Conservation (phyloP, 2,888 invertebrate species). For the Thera britannica region DNA sequence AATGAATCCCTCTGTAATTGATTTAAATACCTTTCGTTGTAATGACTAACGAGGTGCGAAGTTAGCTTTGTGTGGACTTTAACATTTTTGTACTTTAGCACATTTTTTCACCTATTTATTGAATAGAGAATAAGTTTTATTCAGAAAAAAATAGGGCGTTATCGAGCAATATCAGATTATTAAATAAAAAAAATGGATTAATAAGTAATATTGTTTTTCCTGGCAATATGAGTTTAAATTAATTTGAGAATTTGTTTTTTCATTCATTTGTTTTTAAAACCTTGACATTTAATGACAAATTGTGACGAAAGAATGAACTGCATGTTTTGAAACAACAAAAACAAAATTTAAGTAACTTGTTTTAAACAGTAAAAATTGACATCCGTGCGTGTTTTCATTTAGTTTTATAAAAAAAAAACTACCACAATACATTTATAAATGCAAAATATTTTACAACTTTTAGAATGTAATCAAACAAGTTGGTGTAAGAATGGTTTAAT, state of each 20-base stretch:
- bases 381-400: too few species aligned
- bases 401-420: too few species aligned
- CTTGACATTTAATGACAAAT: conserved; percentile 34
- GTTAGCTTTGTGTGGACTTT: conserved; percentile 20
- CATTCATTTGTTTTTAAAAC: conserved; percentile 30
- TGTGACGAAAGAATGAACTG: conserved; percentile 6
- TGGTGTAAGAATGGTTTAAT: too few species aligned
- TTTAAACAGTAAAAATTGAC: not conserved
- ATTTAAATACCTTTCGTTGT: conserved; percentile 25
- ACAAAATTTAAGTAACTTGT: not conserved
- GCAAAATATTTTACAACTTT: too few species aligned
- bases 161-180: too few species aligned
- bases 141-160: too few species aligned
- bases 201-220: too few species aligned
- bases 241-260: conserved; percentile 18
- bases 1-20: conserved; percentile 25
- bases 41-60: conserved; percentile 19
- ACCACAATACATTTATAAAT: too few species aligned
- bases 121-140: conserved; percentile 1
- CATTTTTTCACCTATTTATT: not conserved
- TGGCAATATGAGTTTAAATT: not conserved
- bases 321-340: not conserved
- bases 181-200: too few species aligned
- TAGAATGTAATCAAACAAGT: too few species aligned
- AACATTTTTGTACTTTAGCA: not conserved